phyloP scores from a whole-genome alignment of 2,888 invertebrate species.

The Artemia sinica region DNA sequence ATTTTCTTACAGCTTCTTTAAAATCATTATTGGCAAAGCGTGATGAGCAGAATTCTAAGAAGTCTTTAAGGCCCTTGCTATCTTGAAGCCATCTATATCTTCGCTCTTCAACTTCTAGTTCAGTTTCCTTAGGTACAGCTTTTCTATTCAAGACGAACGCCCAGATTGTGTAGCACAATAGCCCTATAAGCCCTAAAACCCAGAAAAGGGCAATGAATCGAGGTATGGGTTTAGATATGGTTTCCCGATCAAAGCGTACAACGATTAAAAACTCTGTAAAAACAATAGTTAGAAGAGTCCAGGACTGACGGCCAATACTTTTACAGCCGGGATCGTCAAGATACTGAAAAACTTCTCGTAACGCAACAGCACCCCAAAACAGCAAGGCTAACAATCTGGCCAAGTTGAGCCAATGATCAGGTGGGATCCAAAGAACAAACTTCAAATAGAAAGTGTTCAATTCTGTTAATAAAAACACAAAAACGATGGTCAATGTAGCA shows the following conservation, averaged over 20 bases:
- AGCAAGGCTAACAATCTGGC: slow-evolving; percentile 36
- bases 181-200: not conserved
- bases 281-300: slow-evolving; percentile 36
- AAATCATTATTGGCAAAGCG: not conserved
- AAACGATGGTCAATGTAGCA: slow-evolving; percentile 34
- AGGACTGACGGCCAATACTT: slow-evolving; percentile 38
- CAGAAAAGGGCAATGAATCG: slow-evolving; percentile 22
- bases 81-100: slow-evolving; percentile 12
- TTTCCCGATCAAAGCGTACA: slow-evolving; percentile 37
- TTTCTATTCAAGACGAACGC: not conserved
- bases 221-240: slow-evolving; percentile 38
- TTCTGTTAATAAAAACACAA: slow-evolving; percentile 37
- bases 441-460: slow-evolving; percentile 42
- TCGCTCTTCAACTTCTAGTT: slow-evolving; percentile 12
- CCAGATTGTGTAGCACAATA: not conserved
- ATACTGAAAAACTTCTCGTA: slow-evolving; percentile 39
- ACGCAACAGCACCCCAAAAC: slow-evolving; percentile 37
- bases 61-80: not conserved
- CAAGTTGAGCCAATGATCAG: slow-evolving; percentile 37
- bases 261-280: slow-evolving; percentile 38
- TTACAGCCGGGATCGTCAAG: slow-evolving; percentile 38
- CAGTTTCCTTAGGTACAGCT: not conserved
- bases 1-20: slow-evolving; percentile 9
- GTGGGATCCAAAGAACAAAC: slow-evolving; percentile 40
- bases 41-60: not conserved